These are phyloP conservation scores for Blastobasis adustella DNA, from an alignment of 2,888 invertebrate species.

Conservation along the genomic window DNA sequence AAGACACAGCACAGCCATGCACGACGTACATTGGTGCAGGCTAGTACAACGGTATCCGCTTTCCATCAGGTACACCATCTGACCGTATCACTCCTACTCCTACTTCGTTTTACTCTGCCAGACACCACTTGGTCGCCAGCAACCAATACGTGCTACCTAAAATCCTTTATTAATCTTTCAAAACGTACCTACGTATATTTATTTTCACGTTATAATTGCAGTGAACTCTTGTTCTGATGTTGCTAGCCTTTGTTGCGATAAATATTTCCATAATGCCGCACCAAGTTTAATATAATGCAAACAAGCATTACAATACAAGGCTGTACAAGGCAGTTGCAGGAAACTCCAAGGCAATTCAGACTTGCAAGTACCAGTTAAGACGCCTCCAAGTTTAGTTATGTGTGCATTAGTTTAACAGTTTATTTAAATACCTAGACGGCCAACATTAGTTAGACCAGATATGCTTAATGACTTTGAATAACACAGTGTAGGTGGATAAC, in stretches of 20 bases:
- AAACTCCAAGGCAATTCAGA: slow-evolving; percentile 25
- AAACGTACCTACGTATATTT: too few relatives aligned
- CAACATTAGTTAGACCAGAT: neutral
- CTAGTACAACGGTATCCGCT: too few relatives aligned
- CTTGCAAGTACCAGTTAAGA: slow-evolving; percentile 10
- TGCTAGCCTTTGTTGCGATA: slow-evolving; percentile 1
- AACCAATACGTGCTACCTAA: too few relatives aligned
- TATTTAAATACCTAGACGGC: neutral
- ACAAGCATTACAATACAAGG: slow-evolving; percentile 32
- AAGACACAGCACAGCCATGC: too few relatives aligned
- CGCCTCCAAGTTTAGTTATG: neutral
- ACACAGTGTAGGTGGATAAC: neutral
- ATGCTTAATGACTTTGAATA: neutral
- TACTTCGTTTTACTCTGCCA: too few relatives aligned
- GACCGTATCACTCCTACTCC: too few relatives aligned
- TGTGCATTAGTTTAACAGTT: neutral
- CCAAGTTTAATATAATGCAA: slow-evolving; percentile 32
- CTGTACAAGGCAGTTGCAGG: slow-evolving; percentile 21
- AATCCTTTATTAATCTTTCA: too few relatives aligned
- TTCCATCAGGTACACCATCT: too few relatives aligned
- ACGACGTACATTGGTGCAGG: too few relatives aligned
- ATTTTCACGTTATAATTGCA: too few relatives aligned
- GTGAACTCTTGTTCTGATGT: too few relatives aligned
- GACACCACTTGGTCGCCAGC: too few relatives aligned
- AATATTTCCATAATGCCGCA: slow-evolving; percentile 9